Percentiles rank a stretch among this genome's conserved stretches.
These are phyloP conservation scores for Masticophis lateralis DNA, from an alignment of 2,797 vertebrate genomes.

Conservation along the genomic window DNA sequence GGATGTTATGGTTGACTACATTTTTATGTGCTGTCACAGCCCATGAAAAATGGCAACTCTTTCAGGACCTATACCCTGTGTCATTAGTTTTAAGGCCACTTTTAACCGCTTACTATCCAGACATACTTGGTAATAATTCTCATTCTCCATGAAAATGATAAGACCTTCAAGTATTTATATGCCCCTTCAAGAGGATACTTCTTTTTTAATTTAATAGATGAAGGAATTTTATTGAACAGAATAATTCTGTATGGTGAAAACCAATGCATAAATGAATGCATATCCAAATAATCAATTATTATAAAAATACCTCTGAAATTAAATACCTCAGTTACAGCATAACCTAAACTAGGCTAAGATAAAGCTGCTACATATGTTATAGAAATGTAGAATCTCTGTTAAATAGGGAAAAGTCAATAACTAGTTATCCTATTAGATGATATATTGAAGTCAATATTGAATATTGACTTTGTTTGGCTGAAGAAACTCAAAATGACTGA, in stretches of 20 bases:
- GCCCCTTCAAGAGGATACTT: constrained; percentile 14
- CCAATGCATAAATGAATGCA: neutral
- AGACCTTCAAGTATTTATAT: constrained; percentile 24
- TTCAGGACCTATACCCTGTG: constrained; percentile 44
- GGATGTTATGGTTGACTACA: constrained; percentile 55
- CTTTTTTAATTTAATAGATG: constrained; percentile 26
- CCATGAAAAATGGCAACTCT: constrained; percentile 54
- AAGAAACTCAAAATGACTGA: neutral
- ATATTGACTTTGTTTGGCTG: neutral
- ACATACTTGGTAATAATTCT: constrained; percentile 46
- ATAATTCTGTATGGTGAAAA: neutral
- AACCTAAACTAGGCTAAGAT: neutral
- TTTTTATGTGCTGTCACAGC: constrained; percentile 52
- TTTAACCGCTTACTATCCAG: constrained; percentile 39
- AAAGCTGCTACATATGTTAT: neutral
- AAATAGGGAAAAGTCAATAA: neutral
- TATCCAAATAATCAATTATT: neutral
- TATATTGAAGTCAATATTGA: neutral
- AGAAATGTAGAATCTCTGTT: neutral
- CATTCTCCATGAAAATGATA: constrained; percentile 25
- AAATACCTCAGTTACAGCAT: neutral
- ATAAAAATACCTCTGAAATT: constrained; percentile 4
- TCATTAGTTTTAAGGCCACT: constrained; percentile 62
- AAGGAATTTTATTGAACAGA: neutral
- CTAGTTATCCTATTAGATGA: neutral